phyloP scores from a whole-genome alignment of 92 coral and sea anemone species.

The Epizoanthus illoricatus region DNA sequence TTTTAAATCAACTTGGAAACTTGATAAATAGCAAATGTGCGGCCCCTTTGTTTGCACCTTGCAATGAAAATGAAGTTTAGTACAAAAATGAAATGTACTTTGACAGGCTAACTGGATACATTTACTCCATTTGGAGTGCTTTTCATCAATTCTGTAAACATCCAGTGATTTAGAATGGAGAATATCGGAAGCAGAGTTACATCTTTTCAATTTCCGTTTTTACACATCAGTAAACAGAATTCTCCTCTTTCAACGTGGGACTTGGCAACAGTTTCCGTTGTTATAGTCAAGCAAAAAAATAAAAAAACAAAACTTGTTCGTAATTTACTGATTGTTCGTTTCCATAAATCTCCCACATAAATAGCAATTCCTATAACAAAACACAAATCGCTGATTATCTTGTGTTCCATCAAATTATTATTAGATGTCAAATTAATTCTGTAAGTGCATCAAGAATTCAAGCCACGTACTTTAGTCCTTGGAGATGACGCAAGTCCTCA shows the following conservation, averaged over 20 bases:
- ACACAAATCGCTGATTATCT: neutral
- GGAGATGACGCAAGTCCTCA: too few species aligned
- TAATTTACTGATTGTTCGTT: neutral
- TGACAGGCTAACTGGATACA: neutral
- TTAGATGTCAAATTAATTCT: neutral
- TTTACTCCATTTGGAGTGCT: conserved; percentile 4
- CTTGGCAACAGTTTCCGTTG: neutral
- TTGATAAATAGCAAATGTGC: conserved; percentile 2
- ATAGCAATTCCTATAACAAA: neutral
- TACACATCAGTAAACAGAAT: conserved; percentile 19
- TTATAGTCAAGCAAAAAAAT: neutral
- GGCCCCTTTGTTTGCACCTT: conserved; percentile 7
- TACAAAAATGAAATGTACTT: neutral
- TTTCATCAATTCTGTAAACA: conserved; percentile 29
- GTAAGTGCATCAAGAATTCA: neutral
- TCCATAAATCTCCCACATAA: neutral
- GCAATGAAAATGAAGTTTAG: neutral
- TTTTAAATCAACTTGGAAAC: conserved; percentile 19
- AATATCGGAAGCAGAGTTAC: conserved; percentile 19
- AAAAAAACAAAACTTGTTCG: neutral
- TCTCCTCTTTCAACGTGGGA: neutral
- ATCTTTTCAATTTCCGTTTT: conserved; percentile 34
- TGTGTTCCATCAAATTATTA: neutral
- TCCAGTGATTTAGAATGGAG: conserved; percentile 20
- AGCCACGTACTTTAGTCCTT: neutral